Conservation (phyloP, 2,113 vertebrate species). For the cattle (Bos taurus) region ARS-UCD2.0 NC_037336.1:38703501-38704000, state of each 20-base stretch:
- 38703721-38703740: constrained; percentile 17
- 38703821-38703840: background rate
- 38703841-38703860: background rate
- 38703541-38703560: background rate
- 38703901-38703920: background rate
- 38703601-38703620: constrained; percentile 1
- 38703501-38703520: background rate
- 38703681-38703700: background rate
- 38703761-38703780: background rate
- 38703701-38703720: background rate
- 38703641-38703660: background rate
- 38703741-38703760: background rate
- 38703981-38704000: background rate
- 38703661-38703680: background rate
- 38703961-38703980: background rate
- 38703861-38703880: background rate
- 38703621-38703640: background rate
- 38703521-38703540: background rate
- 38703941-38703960: background rate
- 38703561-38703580: background rate
- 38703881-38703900: background rate
- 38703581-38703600: background rate
- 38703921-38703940: background rate
- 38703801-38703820: background rate
- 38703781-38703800: background rate